Percentiles rank a stretch among this genome's conserved stretches.
Conservation (phyloP, 2,797 vertebrate species). For the Petrocephalus sullivani region DNA sequence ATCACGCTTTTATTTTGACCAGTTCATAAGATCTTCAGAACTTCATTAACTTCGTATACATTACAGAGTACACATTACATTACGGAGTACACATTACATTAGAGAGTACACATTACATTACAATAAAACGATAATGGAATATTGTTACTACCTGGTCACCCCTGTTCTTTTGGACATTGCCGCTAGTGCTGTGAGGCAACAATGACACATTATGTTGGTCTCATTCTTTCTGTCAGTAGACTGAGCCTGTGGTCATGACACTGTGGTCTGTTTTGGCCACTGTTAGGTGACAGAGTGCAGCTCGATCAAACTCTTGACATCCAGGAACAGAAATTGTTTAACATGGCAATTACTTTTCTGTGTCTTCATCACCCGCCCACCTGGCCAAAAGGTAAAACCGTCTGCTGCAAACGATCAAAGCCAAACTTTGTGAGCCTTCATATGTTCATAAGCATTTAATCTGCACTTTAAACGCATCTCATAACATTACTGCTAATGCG, state of each 20-base stretch:
- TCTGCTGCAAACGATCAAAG: not conserved
- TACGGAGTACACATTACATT: not conserved
- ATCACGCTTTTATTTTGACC: not conserved
- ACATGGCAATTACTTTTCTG: not conserved
- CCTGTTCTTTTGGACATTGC: not conserved
- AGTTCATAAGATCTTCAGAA: not conserved
- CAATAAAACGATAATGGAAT: not conserved
- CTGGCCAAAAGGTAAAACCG: not conserved
- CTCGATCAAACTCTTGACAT: constrained; percentile 1
- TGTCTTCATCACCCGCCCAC: not conserved
- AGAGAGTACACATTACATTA: not conserved
- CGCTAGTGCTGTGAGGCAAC: not conserved
- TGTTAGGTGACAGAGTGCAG: not conserved
- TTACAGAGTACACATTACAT: not conserved
- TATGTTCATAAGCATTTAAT: not conserved
- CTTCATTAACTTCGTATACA: not conserved
- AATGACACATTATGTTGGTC: not conserved
- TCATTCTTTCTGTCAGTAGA: not conserved
- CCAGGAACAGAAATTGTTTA: not conserved
- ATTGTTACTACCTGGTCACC: not conserved
- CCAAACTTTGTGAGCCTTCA: not conserved
- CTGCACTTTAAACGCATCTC: not conserved
- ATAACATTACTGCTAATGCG: too few species aligned
- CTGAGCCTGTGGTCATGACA: not conserved
- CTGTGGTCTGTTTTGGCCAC: not conserved